phyloP scores from a whole-genome alignment of 2,113 vertebrate species.

The Amblyopsis rosae region DNA sequence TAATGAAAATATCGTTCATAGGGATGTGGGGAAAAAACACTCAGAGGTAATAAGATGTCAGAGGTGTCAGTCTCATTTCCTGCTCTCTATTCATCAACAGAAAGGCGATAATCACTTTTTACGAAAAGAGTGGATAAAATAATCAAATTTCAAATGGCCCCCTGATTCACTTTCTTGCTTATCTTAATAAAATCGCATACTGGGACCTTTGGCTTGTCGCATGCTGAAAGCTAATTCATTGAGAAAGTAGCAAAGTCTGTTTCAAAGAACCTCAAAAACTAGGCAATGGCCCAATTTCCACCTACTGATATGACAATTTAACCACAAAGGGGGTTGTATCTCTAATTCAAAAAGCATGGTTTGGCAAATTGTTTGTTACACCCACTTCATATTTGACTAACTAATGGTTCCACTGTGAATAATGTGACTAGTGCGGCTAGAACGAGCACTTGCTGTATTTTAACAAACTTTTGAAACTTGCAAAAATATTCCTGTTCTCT shows the following conservation, averaged over 20 bases:
- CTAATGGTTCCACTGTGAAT: constrained; percentile 34
- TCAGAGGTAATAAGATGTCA: constrained; percentile 22
- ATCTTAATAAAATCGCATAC: constrained; percentile 35
- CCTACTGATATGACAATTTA: constrained; percentile 10
- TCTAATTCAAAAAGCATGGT: constrained; percentile 1
- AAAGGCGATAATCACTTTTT: constrained; percentile 9
- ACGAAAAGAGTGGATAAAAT: constrained; percentile 18
- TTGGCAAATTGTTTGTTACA: constrained; percentile 9
- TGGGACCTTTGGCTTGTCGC: not conserved
- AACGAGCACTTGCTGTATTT: constrained; percentile 37
- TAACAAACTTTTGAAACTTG: constrained; percentile 28
- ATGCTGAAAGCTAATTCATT: constrained; percentile 19
- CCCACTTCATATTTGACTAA: constrained; percentile 19
- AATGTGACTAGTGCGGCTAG: constrained; percentile 11
- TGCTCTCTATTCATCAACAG: constrained; percentile 17
- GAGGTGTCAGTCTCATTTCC: constrained; percentile 46
- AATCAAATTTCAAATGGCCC: constrained; percentile 18
- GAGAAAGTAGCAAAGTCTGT: constrained; percentile 7
- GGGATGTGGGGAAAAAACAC: not conserved
- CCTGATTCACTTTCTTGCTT: constrained; percentile 21
- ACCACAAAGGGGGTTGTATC: not conserved
- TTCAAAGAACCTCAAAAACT: constrained; percentile 21
- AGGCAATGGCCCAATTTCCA: constrained; percentile 2
- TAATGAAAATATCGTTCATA: constrained; percentile 21
- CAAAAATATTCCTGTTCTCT: no score